phyloP scores from a whole-genome alignment of 2,113 vertebrate species.

The Cyprinus carpio region DNA sequence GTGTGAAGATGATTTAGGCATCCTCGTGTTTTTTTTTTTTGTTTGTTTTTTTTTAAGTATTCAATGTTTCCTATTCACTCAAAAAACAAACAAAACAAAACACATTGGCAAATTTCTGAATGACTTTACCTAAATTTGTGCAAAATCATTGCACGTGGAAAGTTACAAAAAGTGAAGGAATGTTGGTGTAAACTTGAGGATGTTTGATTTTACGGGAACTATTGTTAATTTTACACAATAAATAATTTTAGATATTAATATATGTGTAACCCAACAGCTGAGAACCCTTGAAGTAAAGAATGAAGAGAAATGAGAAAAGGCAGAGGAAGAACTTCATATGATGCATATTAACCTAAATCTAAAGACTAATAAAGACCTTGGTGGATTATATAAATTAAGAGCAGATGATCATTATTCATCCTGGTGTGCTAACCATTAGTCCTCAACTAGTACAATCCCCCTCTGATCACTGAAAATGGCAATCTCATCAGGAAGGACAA shows the following conservation, averaged over 20 bases:
- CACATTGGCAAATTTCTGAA: not conserved
- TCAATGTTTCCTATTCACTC: not conserved
- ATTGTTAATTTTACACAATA: not conserved
- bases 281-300: not conserved
- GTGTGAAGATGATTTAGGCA: not conserved
- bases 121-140: too few relatives aligned
- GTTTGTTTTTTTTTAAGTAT: not conserved
- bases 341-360: slow-evolving; percentile 48
- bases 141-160: not conserved
- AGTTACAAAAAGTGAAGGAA: not conserved
- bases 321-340: slow-evolving; percentile 41
- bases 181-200: not conserved
- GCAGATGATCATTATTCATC: slow-evolving; percentile 46
- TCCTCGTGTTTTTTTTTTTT: not conserved
- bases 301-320: not conserved
- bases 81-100: not conserved
- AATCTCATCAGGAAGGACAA: slow-evolving; percentile 21
- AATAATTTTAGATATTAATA: not conserved
- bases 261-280: not conserved
- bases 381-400: slow-evolving; percentile 43
- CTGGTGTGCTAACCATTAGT: slow-evolving; percentile 51
- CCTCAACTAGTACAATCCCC: not conserved
- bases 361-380: slow-evolving; percentile 43
- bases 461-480: slow-evolving; percentile 39
- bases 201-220: not conserved